A percentile compares a stretch with the other conserved stretches of the same genome.
Conservation (phyloP, 2,797 vertebrate species). For the Holocentrus rufus region DNA sequence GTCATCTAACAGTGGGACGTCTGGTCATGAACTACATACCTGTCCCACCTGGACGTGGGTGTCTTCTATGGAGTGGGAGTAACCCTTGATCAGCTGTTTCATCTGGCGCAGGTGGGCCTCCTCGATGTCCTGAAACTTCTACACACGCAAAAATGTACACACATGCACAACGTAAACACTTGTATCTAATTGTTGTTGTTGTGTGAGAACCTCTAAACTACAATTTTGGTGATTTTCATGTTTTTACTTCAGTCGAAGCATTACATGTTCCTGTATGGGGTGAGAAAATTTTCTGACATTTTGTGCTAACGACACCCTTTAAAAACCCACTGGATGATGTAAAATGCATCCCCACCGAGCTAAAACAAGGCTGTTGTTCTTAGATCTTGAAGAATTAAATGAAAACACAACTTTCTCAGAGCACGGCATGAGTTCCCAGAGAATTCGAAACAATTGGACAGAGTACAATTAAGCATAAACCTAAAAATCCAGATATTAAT, state of each 20-base stretch:
- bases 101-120: slow-evolving; percentile 91
- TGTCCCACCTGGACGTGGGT: slow-evolving; percentile 97
- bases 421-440: neutral
- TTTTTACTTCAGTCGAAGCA: too few species aligned
- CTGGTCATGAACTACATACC: slow-evolving; percentile 72
- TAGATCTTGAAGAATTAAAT: too few species aligned
- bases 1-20: neutral
- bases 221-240: too few species aligned
- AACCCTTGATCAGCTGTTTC: slow-evolving; percentile 92
- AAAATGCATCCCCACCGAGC: too few species aligned
- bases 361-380: too few species aligned
- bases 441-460: rapidly evolving
- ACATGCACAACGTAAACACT: neutral
- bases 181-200: too few species aligned
- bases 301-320: too few species aligned
- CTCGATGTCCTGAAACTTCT: slow-evolving; percentile 95
- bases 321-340: too few species aligned
- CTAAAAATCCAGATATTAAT: slow-evolving; percentile 4
- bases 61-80: slow-evolving; percentile 93
- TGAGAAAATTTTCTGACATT: too few species aligned
- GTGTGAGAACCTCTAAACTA: too few species aligned
- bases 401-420: neutral
- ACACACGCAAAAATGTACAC: slow-evolving; percentile 21
- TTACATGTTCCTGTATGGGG: too few species aligned
- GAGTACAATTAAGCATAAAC: slow-evolving; percentile 10